Evolutionary conservation across 1,140 invertebrate genomes (phyloP), one percentile per base, ranked within the genome.

Genomic region (Diuraphis noxia): DNA sequence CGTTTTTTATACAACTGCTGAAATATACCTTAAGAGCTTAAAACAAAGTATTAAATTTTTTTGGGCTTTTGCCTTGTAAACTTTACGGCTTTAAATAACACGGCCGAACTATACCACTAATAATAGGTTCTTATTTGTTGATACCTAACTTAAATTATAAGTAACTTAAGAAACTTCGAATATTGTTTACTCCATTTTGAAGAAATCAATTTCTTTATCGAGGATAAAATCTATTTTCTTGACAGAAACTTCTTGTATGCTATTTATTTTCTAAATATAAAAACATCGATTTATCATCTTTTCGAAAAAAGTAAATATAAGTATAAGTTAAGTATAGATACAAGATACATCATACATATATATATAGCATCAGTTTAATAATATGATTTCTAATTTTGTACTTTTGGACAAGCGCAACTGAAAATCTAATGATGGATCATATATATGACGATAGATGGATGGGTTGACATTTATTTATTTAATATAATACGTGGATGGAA

Each of bases 341-440:
- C 21, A 36, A 36, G n/a, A n/a, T n/a, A n/a, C n/a, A n/a, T n/a
- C n/a, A n/a, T n/a, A n/a, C n/a, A n/a, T n/a, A n/a, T n/a, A n/a
- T n/a, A n/a, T 38, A 81, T 25, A 81, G 8, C 23, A 81, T 25
- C 9, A 40, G 36, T 30, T 40, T 25, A 82, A 25, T 82, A n/a
- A 72, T 72, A 72, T 34, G 56, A 72, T 72, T 72, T 72, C 56
- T 72, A n/a, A 72, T 13, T 79, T 79, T 36, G 21, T 38, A 79
- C 34, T 38, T 38, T 38, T 79, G 19, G 77, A 25, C 34, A 13
- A 43, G 81, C 5, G 13, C 10, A 84, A 41, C 38, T 30, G 17
- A 85, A 85, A 46, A 85, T 85, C 13, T 34, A 46, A 85, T 46
- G 82, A 85, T 46, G 7, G 82, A 85, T 85, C 25, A 85, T 41